Base-by-base conservation (phyloP, 2,113 vertebrate genomes). In the Microtus montanus region DNA sequence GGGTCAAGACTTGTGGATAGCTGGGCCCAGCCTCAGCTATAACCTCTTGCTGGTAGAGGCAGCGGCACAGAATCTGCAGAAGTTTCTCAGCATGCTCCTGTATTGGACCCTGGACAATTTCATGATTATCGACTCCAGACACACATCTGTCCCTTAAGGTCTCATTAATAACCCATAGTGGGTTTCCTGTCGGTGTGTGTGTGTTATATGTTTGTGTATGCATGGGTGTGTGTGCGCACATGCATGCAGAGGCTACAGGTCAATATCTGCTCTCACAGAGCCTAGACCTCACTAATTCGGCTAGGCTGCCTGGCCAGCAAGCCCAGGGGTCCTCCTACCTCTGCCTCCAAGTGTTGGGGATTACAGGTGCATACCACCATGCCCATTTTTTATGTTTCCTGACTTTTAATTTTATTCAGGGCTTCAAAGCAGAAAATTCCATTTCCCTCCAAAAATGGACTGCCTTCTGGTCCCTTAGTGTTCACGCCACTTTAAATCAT, bases 101-200 rank as follows among this genome's bases (percentile, higher is more conserved):
- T 8, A 0, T 15, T 5, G 0, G 13, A 33, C 52, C 38, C 11
- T 0, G 1, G 0, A 15, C 7, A 7, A 3, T 33, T 1, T 0
- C 14, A 0, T 17, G 4, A 5, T 74, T 35, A 2, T n/a, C 33
- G 8, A 54, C 44, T 6, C 49, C 63, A 49, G 90, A 87, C 33
- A 28, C 41, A 7, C 0, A 11, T 15, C 68, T 3, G 22, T 3
- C 38, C 87, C 58, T 58, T 22, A 22, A 0, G 58, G 49, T 26
- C 7, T 54, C 22, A 7, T 0, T 47, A 28, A 2, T 12, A 14
- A 68, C 7, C 77, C 33, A n/a, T 24, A 0, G 0, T 8, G 17
- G 78, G 82, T 66, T 26, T 66, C 13, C 41, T 84, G 58, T 30
- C 5, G 13, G 28, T 41, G 9, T 70, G 30, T 47, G 10, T 86